A percentile compares a stretch with the other conserved stretches of the same genome.
Evolutionary conservation across 2,113 vertebrate species (phyloP).

Genomic region (Nansenia antarctica): DNA sequence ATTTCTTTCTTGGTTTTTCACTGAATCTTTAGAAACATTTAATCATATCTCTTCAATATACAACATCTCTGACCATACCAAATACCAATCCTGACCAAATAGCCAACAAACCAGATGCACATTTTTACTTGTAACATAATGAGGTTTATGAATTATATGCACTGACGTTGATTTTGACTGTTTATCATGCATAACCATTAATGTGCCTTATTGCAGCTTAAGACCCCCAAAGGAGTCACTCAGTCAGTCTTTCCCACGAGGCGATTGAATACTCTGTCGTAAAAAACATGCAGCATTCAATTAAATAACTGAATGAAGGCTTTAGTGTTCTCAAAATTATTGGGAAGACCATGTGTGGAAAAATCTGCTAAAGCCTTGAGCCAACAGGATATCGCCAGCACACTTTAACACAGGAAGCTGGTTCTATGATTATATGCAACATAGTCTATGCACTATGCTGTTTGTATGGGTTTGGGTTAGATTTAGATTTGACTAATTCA

Average conservation of each 20-base stretch:
- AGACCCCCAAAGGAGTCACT: neutral
- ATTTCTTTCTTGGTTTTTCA: too few species aligned
- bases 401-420: neutral
- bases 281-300: neutral
- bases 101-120: neutral
- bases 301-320: neutral
- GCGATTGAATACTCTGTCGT: neutral
- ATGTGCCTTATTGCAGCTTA: neutral
- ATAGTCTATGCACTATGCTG: neutral
- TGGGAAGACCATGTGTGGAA: slow-evolving; percentile 2
- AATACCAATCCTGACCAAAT: neutral
- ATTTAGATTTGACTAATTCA: slow-evolving; percentile 9
- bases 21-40: too few species aligned
- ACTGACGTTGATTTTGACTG: neutral
- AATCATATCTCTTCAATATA: too few species aligned
- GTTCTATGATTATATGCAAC: neutral
- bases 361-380: neutral
- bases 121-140: neutral
- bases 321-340: neutral
- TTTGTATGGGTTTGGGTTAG: neutral
- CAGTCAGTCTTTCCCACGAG: neutral
- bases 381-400: neutral
- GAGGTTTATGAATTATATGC: neutral
- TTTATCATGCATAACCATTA: neutral
- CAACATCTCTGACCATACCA: too few species aligned